Evolutionary conservation across 2,113 vertebrate species (phyloP), one percentile per base, ranked within the genome.

Genomic region (Circaetus cinerascens): DNA sequence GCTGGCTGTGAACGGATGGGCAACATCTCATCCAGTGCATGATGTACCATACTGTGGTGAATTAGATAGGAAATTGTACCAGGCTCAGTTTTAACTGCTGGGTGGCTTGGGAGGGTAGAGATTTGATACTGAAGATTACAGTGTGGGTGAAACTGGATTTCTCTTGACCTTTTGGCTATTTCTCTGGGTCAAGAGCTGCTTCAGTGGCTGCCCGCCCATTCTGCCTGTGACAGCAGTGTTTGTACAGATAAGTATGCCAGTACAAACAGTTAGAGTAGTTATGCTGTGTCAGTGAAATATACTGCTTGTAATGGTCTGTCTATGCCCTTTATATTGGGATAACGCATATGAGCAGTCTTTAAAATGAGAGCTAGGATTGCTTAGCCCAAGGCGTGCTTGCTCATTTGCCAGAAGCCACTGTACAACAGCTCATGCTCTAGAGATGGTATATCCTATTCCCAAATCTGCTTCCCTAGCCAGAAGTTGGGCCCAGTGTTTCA

Each of bases 141-240:
- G 3, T 10, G 50, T 45, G 79, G 55, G 50, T 21, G 13, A 57
- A 95, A 41, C 46, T 55, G 59, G 41, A 40, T 95, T 94, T 95
- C 67, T 83, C 38, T 30, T n/a, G 59, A 73, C 75, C 40, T 90
- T 93, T 88, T 46, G 67, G 72, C 41, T 69, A 22, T 76, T 92
- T 80, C 88, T 90, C n/a, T 67, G 88, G 79, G 75, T 86, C 73
- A 53, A 66, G 79, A 97, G 76, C 83, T 88, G 83, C 63, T 84
- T 7, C 9, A 83, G 26, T 18, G 22, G 74, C 64, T 50, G 46
- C 88, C 85, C 8, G 27, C 69, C 57, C 19, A 1, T 68, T 78
- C 74, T 50, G 90, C 64, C 88, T 90, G 46, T 90, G 86, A 38
- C 75, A 66, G 68, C 59, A 34, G 80, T 69, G 86, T 96, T 95